These are phyloP conservation scores for Brachionus manjavacas DNA, from an alignment of 1,140 invertebrate genomes.

Conservation along the genomic window DNA sequence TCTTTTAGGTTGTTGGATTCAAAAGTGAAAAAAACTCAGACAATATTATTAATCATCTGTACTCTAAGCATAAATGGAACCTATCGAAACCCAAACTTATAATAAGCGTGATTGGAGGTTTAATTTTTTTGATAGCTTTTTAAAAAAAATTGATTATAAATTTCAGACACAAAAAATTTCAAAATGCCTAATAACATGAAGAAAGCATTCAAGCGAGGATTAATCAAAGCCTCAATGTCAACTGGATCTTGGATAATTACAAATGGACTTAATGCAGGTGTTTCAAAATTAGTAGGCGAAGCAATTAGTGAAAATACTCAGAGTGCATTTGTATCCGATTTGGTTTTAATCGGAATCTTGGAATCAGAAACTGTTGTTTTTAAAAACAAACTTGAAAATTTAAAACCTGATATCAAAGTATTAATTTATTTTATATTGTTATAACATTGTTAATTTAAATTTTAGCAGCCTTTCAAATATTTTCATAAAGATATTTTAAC, in stretches of 20 bases:
- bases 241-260: constrained; percentile 96
- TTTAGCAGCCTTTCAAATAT: background rate
- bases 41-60: background rate
- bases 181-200: constrained; percentile 82
- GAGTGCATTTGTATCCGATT: constrained; percentile 58
- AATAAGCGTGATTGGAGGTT: constrained; percentile 90
- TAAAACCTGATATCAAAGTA: background rate
- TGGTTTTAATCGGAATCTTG: constrained; percentile 61
- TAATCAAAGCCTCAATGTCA: constrained; percentile 91
- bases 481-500: background rate
- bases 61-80: constrained; percentile 72
- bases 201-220: constrained; percentile 85
- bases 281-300: constrained; percentile 59
- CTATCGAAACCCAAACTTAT: constrained; percentile 87
- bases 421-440: background rate
- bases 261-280: constrained; percentile 88
- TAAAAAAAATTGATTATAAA: background rate
- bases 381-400: background rate
- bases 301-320: constrained; percentile 70
- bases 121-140: no score
- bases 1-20: background rate
- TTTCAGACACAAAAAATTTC: constrained; percentile 63
- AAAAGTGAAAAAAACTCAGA: background rate
- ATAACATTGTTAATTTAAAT: background rate
- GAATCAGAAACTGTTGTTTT: background rate